Percentiles rank a stretch among this genome's conserved stretches.
Conservation (phyloP, 1,140 invertebrate genomes). For the Cataglyphis hispanica region DNA sequence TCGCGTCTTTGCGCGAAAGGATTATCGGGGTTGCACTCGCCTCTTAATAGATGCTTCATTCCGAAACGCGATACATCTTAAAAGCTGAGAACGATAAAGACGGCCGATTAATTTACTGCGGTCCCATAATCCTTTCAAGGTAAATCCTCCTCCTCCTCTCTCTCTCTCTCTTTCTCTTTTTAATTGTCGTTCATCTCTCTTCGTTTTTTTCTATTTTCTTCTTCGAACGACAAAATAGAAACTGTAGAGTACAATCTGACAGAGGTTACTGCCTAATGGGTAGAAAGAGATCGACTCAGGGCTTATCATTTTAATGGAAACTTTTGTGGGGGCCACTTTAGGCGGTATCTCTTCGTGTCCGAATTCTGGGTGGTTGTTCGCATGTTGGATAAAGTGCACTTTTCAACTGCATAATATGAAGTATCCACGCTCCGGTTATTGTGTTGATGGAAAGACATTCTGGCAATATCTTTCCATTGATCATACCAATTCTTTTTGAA, state of each 20-base stretch:
- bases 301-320: constrained; percentile 80
- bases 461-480: constrained; percentile 2
- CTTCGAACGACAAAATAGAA: constrained; percentile 47
- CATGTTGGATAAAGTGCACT: constrained; percentile 44
- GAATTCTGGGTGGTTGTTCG: constrained; percentile 74
- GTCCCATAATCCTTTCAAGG: constrained; percentile 33
- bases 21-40: constrained; percentile 33
- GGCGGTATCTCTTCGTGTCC: constrained; percentile 62
- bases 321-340: constrained; percentile 76
- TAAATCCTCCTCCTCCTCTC: constrained; percentile 38
- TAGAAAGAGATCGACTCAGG: constrained; percentile 57
- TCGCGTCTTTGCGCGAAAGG: not conserved
- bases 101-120: constrained; percentile 64
- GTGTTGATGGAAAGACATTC: constrained; percentile 33
- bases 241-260: constrained; percentile 25
- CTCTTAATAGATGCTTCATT: constrained; percentile 68
- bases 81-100: constrained; percentile 71
- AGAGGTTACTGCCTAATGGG: constrained; percentile 70
- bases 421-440: constrained; percentile 46
- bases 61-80: constrained; percentile 61
- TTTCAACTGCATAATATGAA: constrained; percentile 48
- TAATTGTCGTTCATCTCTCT: not conserved
- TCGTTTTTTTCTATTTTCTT: not conserved
- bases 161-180: not conserved
- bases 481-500: constrained; percentile 5